These are phyloP conservation scores for Habrosyne pyritoides DNA, from an alignment of 2,888 invertebrate genomes.

Conservation along the genomic window DNA sequence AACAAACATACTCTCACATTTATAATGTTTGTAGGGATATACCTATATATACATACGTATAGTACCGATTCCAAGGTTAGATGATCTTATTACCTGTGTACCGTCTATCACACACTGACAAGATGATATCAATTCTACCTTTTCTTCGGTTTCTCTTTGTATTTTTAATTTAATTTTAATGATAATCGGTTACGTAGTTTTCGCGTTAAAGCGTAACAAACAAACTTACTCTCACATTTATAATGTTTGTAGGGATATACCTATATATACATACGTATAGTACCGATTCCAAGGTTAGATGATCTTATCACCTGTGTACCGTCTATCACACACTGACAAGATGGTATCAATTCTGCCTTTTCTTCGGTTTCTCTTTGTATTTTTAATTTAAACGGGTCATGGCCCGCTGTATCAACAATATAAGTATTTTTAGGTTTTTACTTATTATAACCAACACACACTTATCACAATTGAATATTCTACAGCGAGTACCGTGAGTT, in stretches of 20 bases:
- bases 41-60: background rate
- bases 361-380: background rate
- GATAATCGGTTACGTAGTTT: too few relatives aligned
- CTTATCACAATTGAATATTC: background rate
- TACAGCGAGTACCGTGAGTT: background rate
- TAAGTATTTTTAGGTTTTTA: background rate
- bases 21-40: too few relatives aligned
- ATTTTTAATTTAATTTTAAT: constrained; percentile 1
- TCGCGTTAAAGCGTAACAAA: too few relatives aligned
- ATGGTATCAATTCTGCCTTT: background rate
- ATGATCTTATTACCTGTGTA: background rate
- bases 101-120: background rate
- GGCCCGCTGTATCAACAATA: background rate
- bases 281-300: background rate
- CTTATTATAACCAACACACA: background rate
- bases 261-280: background rate
- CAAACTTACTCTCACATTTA: too few relatives aligned
- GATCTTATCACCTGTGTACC: background rate
- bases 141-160: background rate
- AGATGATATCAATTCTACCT: background rate
- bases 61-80: background rate
- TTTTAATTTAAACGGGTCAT: background rate
- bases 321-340: background rate
- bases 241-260: too few relatives aligned
- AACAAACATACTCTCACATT: too few relatives aligned